Conservation (phyloP, 2,113 vertebrate genomes). For the Peromyscus polionotus region DNA sequence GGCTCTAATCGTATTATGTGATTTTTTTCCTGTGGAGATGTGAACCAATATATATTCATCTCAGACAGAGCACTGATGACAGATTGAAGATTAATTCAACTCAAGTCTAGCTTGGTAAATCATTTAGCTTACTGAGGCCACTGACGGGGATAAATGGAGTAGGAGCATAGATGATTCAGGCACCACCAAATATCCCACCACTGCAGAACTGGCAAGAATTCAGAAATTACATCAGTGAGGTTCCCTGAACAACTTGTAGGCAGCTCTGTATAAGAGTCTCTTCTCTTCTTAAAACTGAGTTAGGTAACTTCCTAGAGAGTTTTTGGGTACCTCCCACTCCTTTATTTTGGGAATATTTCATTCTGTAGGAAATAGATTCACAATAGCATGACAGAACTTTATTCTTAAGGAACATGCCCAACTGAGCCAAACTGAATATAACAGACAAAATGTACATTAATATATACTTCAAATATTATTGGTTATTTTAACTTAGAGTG, state of each 20-base stretch:
- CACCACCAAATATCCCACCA: not conserved
- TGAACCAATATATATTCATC: not conserved
- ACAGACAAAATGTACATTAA: not conserved
- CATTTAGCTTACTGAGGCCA: not conserved
- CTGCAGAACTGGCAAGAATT: no score
- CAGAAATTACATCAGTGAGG: not conserved
- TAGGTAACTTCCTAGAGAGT: not conserved
- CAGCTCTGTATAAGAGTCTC: not conserved
- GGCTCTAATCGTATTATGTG: not conserved
- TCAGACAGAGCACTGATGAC: not conserved
- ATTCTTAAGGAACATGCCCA: not conserved
- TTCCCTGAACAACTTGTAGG: not conserved
- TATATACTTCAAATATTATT: not conserved
- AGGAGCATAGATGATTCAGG: not conserved
- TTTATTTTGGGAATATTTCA: not conserved
- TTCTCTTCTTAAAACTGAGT: not conserved
- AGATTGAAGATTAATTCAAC: not conserved
- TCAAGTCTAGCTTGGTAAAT: not conserved
- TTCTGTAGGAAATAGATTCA: not conserved
- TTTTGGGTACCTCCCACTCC: not conserved
- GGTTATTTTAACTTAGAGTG: not conserved
- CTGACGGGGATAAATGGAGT: no score
- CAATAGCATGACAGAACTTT: not conserved
- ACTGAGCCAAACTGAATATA: not conserved
- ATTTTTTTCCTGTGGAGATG: not conserved